phyloP scores from a whole-genome alignment of 2,888 invertebrate species.

The Theodoxus fluviatilis region DNA sequence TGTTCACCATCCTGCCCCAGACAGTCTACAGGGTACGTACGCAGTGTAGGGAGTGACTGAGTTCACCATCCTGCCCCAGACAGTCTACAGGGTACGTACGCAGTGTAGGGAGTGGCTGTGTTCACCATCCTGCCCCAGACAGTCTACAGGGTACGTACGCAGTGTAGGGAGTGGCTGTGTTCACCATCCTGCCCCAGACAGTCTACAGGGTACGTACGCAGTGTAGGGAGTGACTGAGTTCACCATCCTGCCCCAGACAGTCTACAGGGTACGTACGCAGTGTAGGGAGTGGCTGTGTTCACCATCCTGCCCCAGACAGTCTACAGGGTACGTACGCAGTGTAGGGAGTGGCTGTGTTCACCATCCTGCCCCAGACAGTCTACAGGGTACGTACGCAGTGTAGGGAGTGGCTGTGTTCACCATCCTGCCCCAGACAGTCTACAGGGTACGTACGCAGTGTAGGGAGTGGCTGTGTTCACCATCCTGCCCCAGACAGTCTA shows the following conservation, averaged over 20 bases:
- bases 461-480: constrained; percentile 48
- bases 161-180: constrained; percentile 48
- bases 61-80: constrained; percentile 52
- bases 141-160: constrained; percentile 50
- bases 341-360: constrained; percentile 50
- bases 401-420: constrained; percentile 49
- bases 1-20: constrained; percentile 53
- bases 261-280: constrained; percentile 49
- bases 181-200: constrained; percentile 54
- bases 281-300: constrained; percentile 50
- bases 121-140: constrained; percentile 54
- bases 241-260: constrained; percentile 53
- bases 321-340: constrained; percentile 48
- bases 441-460: constrained; percentile 48
- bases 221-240: constrained; percentile 51
- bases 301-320: constrained; percentile 55
- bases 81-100: constrained; percentile 52
- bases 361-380: constrained; percentile 54
- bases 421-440: constrained; percentile 55
- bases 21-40: constrained; percentile 54
- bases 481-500: constrained; percentile 56
- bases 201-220: constrained; percentile 50
- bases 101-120: constrained; percentile 47
- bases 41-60: constrained; percentile 47
- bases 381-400: constrained; percentile 49